Evolutionary conservation across 2,113 vertebrate species (phyloP), one percentile per base, ranked within the genome.

Genomic region (Stigmatopora argus): DNA sequence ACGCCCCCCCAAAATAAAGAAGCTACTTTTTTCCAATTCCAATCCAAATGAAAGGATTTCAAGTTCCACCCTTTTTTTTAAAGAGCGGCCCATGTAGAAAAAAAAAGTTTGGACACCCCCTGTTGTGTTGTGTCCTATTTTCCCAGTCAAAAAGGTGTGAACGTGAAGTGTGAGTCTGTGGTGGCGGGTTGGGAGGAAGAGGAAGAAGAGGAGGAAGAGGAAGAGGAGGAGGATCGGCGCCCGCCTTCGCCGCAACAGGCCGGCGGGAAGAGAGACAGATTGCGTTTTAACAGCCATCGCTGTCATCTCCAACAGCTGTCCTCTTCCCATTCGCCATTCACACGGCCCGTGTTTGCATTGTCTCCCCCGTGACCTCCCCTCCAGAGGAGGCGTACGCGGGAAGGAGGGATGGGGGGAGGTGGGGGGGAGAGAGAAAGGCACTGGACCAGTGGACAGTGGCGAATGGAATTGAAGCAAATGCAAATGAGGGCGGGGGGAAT

Each of bases 241-340:
- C 38, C 18, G 65, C 73, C 46, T 65, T 58, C 72, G 62, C 63
- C 66, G 81, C 85, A 88, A 89, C 87, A 86, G 87, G 87, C 83
- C 82, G 64, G 75, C 87, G 89, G 87, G 85, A 89, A 89, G 86
- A 76, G 80, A 89, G 87, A 89, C 90, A 90, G 86, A 91, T 89
- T 90, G 89, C 81, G 78, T 87, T 89, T 90, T 89, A 91, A 90
- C 88, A 90, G 89, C 90, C 88, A 92, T 91, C 82, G 82, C 87
- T 89, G 91, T 91, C 90, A 92, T 92, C 89, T 90, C 87, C 83
- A 92, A 90, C 91, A 92, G 89, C 90, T 91, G 91, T 91, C 90
- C 83, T 82, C 86, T 90, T 90, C 88, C 84, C 88, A 88, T 88
- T 87, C 83, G 85, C 87, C 75, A 88, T 91, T 91, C 86, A 91